Evolutionary conservation across 2,888 invertebrate genomes (phyloP).

Genomic region (Drosophila melanosoma): DNA sequence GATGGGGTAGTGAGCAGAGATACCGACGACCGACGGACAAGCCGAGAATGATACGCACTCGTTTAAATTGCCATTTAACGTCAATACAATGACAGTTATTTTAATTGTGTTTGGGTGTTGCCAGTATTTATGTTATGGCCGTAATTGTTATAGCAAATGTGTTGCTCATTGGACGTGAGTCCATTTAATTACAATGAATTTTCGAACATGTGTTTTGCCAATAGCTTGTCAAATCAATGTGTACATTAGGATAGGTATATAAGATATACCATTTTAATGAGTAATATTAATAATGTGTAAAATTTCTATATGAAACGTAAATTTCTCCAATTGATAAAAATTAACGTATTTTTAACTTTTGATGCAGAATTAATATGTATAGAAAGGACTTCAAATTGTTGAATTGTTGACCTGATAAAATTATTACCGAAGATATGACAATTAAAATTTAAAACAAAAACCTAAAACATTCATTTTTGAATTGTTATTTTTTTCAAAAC

Average conservation of each 20-base stretch:
- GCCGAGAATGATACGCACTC: conserved; percentile 77
- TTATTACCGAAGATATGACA: too few relatives aligned
- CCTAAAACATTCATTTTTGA: too few relatives aligned
- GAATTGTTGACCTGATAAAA: too few relatives aligned
- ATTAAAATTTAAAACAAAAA: too few relatives aligned
- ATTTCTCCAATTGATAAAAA: too few relatives aligned
- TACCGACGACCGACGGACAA: conserved; percentile 9
- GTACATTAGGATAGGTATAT: background rate
- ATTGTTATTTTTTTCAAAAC: too few relatives aligned
- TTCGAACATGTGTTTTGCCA: conserved; percentile 2
- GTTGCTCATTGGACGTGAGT: conserved; percentile 30
- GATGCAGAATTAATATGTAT: too few relatives aligned
- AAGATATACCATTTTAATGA: background rate
- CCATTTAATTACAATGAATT: conserved; percentile 10
- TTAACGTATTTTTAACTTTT: too few relatives aligned
- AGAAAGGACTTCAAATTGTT: too few relatives aligned
- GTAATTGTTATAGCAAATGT: conserved; percentile 69
- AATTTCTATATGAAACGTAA: too few relatives aligned
- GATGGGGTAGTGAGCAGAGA: conserved; percentile 10
- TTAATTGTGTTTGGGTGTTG: conserved; percentile 82
- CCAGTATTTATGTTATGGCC: conserved; percentile 76
- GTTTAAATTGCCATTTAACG: conserved; percentile 83
- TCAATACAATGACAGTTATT: conserved; percentile 82
- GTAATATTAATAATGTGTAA: background rate
- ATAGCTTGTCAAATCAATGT: conserved; percentile 10